These are phyloP conservation scores for Megathymus violae DNA, from an alignment of 1,140 invertebrate genomes.

Conservation along the genomic window DNA sequence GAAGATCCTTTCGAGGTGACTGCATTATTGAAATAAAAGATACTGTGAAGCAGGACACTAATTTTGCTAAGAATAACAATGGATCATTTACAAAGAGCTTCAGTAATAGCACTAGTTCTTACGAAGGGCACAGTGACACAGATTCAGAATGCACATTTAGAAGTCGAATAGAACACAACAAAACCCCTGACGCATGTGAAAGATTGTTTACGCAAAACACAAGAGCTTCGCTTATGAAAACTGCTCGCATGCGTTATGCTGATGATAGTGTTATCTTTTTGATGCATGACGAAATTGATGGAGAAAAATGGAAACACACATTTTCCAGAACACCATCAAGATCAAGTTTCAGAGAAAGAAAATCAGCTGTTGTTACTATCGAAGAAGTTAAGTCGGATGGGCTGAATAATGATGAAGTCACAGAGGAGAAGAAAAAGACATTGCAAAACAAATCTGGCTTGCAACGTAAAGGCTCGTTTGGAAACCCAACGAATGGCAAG, in stretches of 20 bases:
- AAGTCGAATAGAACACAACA: constrained; percentile 52
- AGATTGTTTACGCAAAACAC: constrained; percentile 84
- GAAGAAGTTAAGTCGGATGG: constrained; percentile 76
- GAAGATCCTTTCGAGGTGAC: constrained; percentile 68
- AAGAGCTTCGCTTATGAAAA: constrained; percentile 85
- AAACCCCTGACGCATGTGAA: constrained; percentile 65
- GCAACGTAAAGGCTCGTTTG: constrained; percentile 59
- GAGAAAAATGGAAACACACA: constrained; percentile 68
- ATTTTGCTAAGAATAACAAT: constrained; percentile 54
- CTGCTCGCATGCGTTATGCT: constrained; percentile 83
- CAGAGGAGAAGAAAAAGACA: constrained; percentile 66
- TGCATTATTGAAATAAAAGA: constrained; percentile 81
- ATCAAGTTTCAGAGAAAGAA: constrained; percentile 78
- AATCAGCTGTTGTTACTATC: constrained; percentile 73
- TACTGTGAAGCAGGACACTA: constrained; percentile 53
- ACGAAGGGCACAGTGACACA: constrained; percentile 84
- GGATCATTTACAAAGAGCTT: constrained; percentile 72
- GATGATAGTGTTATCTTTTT: constrained; percentile 67
- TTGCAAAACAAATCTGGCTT: constrained; percentile 55
- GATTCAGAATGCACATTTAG: constrained; percentile 80
- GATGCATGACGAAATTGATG: constrained; percentile 70
- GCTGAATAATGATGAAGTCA: constrained; percentile 61
- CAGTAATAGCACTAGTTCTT: constrained; percentile 83
- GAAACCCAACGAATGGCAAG: constrained; percentile 57
- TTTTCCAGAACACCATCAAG: constrained; percentile 73